A percentile compares a stretch with the other conserved stretches of the same genome.
phyloP scores from a whole-genome alignment of 2,113 vertebrate genomes.

The Macquaria ambigua region DNA sequence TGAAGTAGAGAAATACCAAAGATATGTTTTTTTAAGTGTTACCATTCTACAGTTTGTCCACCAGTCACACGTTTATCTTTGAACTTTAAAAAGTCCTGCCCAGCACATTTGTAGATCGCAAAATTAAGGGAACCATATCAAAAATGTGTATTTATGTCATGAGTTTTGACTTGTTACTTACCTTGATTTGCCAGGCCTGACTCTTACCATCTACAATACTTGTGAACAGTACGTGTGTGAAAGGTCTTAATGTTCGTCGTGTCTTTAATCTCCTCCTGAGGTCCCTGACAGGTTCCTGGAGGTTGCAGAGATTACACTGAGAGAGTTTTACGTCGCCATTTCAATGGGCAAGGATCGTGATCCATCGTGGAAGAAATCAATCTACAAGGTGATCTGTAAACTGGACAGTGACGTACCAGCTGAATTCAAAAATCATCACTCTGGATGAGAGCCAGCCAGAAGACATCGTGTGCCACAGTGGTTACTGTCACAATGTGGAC shows the following conservation, averaged over 20 bases:
- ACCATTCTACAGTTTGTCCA: too few relatives aligned
- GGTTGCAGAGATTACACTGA: slow-evolving; percentile 89
- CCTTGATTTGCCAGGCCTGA: slow-evolving; percentile 13
- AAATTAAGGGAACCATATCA: too few relatives aligned
- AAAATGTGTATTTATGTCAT: too few relatives aligned
- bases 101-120: too few relatives aligned
- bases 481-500: slow-evolving; percentile 51
- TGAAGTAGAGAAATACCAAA: too few relatives aligned
- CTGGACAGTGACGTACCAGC: slow-evolving; percentile 91
- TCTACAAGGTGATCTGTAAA: slow-evolving; percentile 97
- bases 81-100: too few relatives aligned
- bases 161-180: slow-evolving; percentile 33
- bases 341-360: slow-evolving; percentile 88
- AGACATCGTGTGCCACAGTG: slow-evolving; percentile 47
- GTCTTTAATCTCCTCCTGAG: slow-evolving; percentile 68
- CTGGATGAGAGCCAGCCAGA: slow-evolving; percentile 19
- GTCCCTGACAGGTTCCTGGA: slow-evolving; percentile 91
- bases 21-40: too few relatives aligned
- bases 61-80: too few relatives aligned
- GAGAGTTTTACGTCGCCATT: slow-evolving; percentile 91
- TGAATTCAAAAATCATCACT: slow-evolving; percentile 81
- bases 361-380: slow-evolving; percentile 96
- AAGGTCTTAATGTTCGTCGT: not conserved
- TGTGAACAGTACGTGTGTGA: not conserved
- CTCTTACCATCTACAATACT: not conserved